A percentile compares a stretch with the other conserved stretches of the same genome.
Conservation (phyloP, 2,113 vertebrate species). For the Odontesthes bonariensis region DNA sequence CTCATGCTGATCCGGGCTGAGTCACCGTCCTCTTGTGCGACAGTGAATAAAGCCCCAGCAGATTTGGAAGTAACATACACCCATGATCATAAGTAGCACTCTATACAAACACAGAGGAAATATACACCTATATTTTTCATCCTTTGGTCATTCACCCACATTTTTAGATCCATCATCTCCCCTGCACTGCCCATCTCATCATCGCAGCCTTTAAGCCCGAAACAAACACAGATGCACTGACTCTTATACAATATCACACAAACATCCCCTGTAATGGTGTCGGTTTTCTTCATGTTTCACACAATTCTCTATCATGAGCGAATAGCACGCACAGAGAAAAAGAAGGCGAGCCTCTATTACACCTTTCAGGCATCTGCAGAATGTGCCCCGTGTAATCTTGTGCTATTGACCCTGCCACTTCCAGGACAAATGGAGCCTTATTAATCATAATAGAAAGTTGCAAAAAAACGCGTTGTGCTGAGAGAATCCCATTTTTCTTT, state of each 20-base stretch:
- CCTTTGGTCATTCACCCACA: conserved; percentile 49
- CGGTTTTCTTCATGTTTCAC: conserved; percentile 46
- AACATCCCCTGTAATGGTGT: conserved; percentile 35
- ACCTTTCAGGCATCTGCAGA: conserved; percentile 53
- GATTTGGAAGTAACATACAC: conserved; percentile 17
- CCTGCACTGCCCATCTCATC: conserved; percentile 54
- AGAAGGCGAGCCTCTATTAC: conserved; percentile 46
- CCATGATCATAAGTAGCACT: conserved; percentile 18
- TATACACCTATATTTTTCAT: conserved; percentile 25
- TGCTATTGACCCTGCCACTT: conserved; percentile 68
- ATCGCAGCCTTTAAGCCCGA: conserved; percentile 37
- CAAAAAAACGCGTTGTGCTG: conserved; percentile 32
- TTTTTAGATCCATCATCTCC: conserved; percentile 56
- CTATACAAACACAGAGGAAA: conserved; percentile 7
- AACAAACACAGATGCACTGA: conserved; percentile 6
- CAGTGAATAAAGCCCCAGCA: not conserved
- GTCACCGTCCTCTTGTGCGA: conserved; percentile 26
- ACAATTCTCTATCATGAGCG: conserved; percentile 31
- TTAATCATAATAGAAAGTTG: conserved; percentile 72
- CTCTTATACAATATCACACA: conserved; percentile 36
- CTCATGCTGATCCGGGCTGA: conserved; percentile 31
- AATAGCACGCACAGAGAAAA: conserved; percentile 33
- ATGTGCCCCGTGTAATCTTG: conserved; percentile 56
- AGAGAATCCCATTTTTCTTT: conserved; percentile 56
- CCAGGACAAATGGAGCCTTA: conserved; percentile 64